Evolutionary conservation across 2,888 invertebrate genomes (phyloP), one percentile per base, ranked within the genome.

Genomic region (Conistra vaccinii): DNA sequence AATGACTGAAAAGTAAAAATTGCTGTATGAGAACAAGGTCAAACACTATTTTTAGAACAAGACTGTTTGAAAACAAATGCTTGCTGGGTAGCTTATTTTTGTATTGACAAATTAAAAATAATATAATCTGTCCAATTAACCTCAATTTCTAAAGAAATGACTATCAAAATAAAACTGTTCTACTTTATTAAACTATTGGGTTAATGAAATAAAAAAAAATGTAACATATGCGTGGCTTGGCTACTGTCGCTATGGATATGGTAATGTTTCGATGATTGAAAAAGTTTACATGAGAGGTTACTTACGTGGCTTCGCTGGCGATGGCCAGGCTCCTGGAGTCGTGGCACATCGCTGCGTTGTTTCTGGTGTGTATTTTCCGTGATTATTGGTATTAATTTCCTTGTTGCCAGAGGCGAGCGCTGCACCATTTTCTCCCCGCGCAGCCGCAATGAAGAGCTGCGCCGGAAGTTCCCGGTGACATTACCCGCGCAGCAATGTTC

Each of bases 381-480:
- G 97, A 97, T 97, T 96, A 97, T 95, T 88, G 97, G 97, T 91
- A 97, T 97, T 92, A 95, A 93, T 95, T 92, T 96, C 92, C 94
- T 95, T 89, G 94, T 95, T 92, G 94, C 93, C 91, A 95, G 92
- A 90, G 96, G 96, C 91, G 97, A 97, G 83, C 96, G 96, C 90
- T 95, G 96, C 95, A 96, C 94, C 95, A 96, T 96, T 94, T 96
- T 96, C 95, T 97, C 97, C 90, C 97, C 97, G 94, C 97, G 97
- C 97, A 98, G 92, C 91, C 98, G 97, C 97, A 97, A 93, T 92
- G 98, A 97, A 75, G 97, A 96, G 88, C 97, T 97, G 92, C 97
- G 97, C 83, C 97, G 97, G 92, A 98, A 97, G 90, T 95, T 93
- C 90, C 96, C 92, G 92, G 94, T 94, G 95, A 94, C 93, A 95